Evolutionary conservation across 2,888 invertebrate species (phyloP).

Genomic region (Mycogona germanica): DNA sequence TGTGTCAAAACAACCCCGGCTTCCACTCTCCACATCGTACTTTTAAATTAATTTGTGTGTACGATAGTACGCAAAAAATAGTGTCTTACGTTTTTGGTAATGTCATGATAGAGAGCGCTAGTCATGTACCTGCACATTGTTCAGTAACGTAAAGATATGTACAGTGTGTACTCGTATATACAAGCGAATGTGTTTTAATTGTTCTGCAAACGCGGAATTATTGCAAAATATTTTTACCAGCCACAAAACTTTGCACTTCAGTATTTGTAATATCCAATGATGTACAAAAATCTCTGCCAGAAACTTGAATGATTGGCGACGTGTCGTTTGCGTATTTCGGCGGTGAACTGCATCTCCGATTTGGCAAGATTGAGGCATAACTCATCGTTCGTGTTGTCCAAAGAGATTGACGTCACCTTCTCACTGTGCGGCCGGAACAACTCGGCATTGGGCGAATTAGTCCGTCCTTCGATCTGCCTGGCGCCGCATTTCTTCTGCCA

Average conservation of each 20-base stretch:
- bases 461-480: neutral
- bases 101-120: no score
- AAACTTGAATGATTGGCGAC: neutral
- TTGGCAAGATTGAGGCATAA: slow-evolving; percentile 15
- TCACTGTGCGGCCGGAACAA: neutral
- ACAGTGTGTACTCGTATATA: no score
- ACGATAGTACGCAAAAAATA: no score
- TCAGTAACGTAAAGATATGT: no score
- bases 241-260: neutral
- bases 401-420: neutral
- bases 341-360: slow-evolving; percentile 16
- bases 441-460: neutral
- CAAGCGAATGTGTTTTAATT: no score
- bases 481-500: neutral
- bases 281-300: neutral
- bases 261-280: neutral
- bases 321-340: slow-evolving; percentile 13
- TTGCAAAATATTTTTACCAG: no score
- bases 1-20: no score
- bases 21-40: no score
- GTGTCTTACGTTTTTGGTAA: no score
- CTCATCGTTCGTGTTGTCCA: neutral
- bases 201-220: no score
- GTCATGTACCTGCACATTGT: no score
- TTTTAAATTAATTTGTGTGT: no score